Evolutionary conservation across 92 coral and sea anemone species (phyloP).

Genomic region (Siderastrea siderea): DNA sequence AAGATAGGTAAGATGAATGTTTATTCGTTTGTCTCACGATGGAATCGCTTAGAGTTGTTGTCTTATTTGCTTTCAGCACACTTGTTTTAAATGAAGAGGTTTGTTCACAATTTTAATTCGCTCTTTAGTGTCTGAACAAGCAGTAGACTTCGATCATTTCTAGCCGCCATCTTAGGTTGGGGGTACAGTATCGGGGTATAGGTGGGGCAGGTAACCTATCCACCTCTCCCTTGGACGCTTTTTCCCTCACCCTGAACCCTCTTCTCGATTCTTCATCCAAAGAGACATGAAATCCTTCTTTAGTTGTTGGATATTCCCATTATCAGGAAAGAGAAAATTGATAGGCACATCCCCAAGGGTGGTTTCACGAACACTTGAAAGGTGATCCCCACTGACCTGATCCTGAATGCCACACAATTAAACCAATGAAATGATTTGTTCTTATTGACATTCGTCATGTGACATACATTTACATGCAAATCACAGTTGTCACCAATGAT

Average conservation of each 20-base stretch:
- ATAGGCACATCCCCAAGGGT: constrained; percentile 62
- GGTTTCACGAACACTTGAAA: constrained; percentile 27
- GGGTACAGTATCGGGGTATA: background rate
- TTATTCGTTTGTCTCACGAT: too few relatives aligned
- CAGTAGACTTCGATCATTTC: background rate
- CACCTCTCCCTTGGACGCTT: background rate
- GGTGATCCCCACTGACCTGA: constrained; percentile 50
- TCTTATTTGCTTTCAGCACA: background rate
- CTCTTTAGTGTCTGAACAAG: background rate
- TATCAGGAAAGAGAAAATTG: constrained; percentile 46
- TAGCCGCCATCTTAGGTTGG: background rate
- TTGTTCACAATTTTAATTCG: background rate
- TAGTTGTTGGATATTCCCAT: constrained; percentile 38
- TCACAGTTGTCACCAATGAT: constrained; percentile 72
- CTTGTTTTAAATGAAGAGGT: too few relatives aligned
- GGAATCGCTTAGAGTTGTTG: too few relatives aligned
- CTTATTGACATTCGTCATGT: constrained; percentile 57
- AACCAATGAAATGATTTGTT: constrained; percentile 69
- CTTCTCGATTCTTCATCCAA: constrained; percentile 22
- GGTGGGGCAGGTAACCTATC: background rate
- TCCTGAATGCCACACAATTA: constrained; percentile 66
- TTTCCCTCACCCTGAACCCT: background rate
- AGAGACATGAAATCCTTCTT: constrained; percentile 58
- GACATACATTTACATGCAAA: constrained; percentile 59
- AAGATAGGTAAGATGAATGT: too few relatives aligned